Evolutionary conservation across 2,113 vertebrate species (phyloP), one percentile per base, ranked within the genome.

Genomic region (Nothocercus julius): DNA sequence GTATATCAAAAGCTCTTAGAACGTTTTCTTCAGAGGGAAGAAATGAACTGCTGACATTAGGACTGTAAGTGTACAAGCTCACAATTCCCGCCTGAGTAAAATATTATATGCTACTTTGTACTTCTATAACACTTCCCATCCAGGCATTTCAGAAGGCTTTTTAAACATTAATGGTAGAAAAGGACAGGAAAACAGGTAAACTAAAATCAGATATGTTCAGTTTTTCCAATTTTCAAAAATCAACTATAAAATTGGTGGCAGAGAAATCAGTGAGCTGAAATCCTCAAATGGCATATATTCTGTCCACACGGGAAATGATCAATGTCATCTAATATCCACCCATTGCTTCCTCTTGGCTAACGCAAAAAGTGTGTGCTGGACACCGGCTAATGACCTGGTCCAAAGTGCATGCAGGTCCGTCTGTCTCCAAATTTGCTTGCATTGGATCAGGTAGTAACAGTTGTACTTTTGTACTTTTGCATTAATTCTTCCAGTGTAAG

Each of bases 1-100:
- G 51, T 66, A 84, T 86, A 89, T 84, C 74, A 89, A 95, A 96
- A 93, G 51, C 49, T 73, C 34, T 94, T 86, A 86, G 79, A 90
- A 93, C 0, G 0, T 38, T 56, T 21, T 38, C 77, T 90, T 90
- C 69, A 93, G 42, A 84, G 38, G 73, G 34, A 78, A 89, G 73
- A 88, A 90, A 92, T 81, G 42, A 93, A 86, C 90, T 75, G 40
- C 42, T 90, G 77, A 84, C 66, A 81, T 90, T 38, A 84, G 77
- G 53, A 90, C 49, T 70, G 0, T 4, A 62, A 90, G 66, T 54
- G 53, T 63, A 91, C 44, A 69, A 70, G 25, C 53, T 91, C 53
- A 79, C 77, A 97, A 93, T 93, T 79, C 69, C 61, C 61, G 44
- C 5, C 25, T 89, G 69, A 89, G 36, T 20, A 75, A 90, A 92